phyloP scores from a whole-genome alignment of 2,888 invertebrate species.

The Lottia gigantea region DNA sequence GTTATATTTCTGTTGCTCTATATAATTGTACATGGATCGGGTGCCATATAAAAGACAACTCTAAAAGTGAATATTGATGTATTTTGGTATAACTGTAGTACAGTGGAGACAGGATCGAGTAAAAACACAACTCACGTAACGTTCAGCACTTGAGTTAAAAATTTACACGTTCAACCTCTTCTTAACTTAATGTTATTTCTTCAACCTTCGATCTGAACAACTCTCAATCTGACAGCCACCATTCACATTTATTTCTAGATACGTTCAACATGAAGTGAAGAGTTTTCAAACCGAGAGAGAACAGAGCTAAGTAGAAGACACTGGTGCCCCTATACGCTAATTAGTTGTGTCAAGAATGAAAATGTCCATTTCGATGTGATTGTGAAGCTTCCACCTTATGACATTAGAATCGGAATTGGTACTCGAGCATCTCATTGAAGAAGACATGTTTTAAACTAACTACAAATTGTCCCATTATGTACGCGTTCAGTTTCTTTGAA shows the following conservation, averaged over 20 bases:
- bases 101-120: no score
- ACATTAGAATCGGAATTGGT: constrained; percentile 14
- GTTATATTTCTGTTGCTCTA: no score
- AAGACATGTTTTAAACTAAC: constrained; percentile 24
- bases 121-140: constrained; percentile 9
- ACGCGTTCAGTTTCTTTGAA: constrained; percentile 18
- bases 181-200: constrained; percentile 10
- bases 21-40: no score
- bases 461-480: constrained; percentile 23
- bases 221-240: not conserved
- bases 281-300: constrained; percentile 10
- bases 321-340: constrained; percentile 11
- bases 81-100: no score
- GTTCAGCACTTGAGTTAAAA: not conserved
- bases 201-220: not conserved
- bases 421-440: constrained; percentile 15
- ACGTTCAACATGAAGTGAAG: not conserved
- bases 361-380: constrained; percentile 7
- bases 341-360: constrained; percentile 11
- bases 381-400: constrained; percentile 11
- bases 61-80: no score
- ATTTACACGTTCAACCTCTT: not conserved
- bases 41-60: no score
- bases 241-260: constrained; percentile 1
- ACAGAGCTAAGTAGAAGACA: constrained; percentile 6